Base-by-base conservation (phyloP, 35 echinoderm and acorn worm genomes). In the Apostichopus parvimensis region DNA sequence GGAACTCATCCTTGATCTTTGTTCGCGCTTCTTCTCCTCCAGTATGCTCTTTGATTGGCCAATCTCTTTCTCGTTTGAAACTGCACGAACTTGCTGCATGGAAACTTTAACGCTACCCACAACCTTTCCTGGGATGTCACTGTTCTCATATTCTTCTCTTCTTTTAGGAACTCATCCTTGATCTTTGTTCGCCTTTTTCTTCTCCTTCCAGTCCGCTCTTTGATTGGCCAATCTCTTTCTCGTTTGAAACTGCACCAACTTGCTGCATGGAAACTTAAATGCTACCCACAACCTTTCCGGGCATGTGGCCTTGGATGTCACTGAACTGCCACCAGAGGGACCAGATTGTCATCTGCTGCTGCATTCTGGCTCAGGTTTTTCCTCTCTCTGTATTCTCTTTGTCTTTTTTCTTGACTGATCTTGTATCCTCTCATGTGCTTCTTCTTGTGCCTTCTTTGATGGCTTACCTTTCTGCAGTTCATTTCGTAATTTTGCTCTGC, bases 391-490 rank as follows among this genome's bases (percentile, higher is more conserved):
- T 83, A 83, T 23, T 83, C 80, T 83, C 13, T 83, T 83, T 83
- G 80, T 83, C 80, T n/a, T 83, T 59, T 83, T 83, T 17, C 80
- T 20, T 57, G 80, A 58, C 55, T 83, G 80, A 61, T 83, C 80
- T 54, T 52, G 1, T 57, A 83, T 83, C 14, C 0, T 83, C 5
- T 83, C 55, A 59, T 83, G 53, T 58, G 56, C n/a, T n/a, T n/a
- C 57, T 20, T 83, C 80, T 83, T 58, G 56, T 57, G 80, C 80
- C 54, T 83, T 83, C 53, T 83, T 83, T 12, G 11, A 11, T 23
- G 53, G 80, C 80, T 83, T 53, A 53, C 7, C 23, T 83, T 58
- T n/a, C 54, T 59, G 80, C 54, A 83, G 6, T 83, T 83, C 80
- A n/a, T 14, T 83, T 23, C 54, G 80, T 4, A 83, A 59, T 18